Conservation (phyloP, 1,140 invertebrate genomes). For the Diabrotica undecimpunctata region DNA sequence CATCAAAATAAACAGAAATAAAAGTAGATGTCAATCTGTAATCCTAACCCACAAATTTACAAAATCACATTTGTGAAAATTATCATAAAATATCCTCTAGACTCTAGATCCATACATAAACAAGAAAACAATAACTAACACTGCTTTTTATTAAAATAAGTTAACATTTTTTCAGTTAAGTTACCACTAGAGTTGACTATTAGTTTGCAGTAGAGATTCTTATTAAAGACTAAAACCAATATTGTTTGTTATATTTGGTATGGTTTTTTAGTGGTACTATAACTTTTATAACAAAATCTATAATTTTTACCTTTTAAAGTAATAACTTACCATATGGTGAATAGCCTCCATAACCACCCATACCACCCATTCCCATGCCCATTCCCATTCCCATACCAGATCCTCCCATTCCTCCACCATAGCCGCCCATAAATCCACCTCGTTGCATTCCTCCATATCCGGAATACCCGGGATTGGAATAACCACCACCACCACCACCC, state of each 20-base stretch:
- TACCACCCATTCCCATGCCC: constrained; percentile 18
- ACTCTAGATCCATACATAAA: too few species aligned
- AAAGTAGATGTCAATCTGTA: too few species aligned
- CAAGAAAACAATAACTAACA: too few species aligned
- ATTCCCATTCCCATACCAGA: constrained; percentile 20
- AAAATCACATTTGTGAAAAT: too few species aligned
- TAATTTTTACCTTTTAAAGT: too few species aligned
- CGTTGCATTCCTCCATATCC: background rate
- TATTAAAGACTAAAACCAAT: background rate
- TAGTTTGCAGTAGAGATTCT: background rate
- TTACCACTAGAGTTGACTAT: background rate
- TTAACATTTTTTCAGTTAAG: background rate
- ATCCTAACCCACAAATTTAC: too few species aligned
- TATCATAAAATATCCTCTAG: too few species aligned
- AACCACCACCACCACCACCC: constrained; percentile 4
- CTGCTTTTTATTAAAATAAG: too few species aligned
- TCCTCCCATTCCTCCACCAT: constrained; percentile 21
- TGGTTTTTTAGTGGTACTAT: too few species aligned
- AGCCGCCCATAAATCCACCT: constrained; percentile 19
- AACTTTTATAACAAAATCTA: too few species aligned
- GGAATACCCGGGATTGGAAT: constrained; percentile 12
- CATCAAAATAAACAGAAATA: too few species aligned
- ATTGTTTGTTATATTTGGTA: too few species aligned
- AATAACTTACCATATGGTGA: background rate
- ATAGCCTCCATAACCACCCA: constrained; percentile 21